Evolutionary conservation across 92 coral and sea anemone genomes (phyloP).

Genomic region (Porites cylindrica): DNA sequence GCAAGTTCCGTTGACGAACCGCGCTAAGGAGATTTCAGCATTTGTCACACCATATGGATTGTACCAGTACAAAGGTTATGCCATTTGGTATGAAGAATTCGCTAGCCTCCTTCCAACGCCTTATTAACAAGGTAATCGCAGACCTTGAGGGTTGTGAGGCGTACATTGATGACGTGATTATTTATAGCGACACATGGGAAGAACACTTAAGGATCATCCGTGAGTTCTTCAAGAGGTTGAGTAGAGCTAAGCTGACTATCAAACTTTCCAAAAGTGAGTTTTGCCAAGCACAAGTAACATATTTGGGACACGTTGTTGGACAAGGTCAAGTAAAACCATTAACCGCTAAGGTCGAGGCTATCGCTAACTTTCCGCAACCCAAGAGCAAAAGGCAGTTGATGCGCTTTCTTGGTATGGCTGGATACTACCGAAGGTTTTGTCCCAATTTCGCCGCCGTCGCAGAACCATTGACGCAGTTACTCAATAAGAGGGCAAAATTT

Average conservation of each 20-base stretch:
- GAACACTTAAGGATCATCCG: conserved; percentile 54
- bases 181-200: conserved; percentile 56
- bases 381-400: conserved; percentile 43
- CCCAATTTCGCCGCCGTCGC: conserved; percentile 48
- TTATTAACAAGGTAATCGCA: conserved; percentile 12
- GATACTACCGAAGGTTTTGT: conserved; percentile 66
- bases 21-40: conserved; percentile 63
- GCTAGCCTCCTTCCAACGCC: conserved; percentile 39
- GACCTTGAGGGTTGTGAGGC: conserved; percentile 44
- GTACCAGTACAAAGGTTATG: conserved; percentile 61
- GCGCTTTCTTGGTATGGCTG: conserved; percentile 77
- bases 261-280: conserved; percentile 45
- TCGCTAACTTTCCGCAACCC: conserved; percentile 32
- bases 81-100: conserved; percentile 63
- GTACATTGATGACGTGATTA: conserved; percentile 70
- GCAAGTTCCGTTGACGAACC: conserved; percentile 67
- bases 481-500: conserved; percentile 42
- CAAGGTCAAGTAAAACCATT: neutral
- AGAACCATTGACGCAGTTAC: conserved; percentile 35
- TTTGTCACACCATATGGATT: conserved; percentile 60
- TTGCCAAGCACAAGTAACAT: conserved; percentile 35
- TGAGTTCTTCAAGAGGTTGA: conserved; percentile 26
- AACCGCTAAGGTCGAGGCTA: neutral
- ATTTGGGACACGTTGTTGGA: conserved; percentile 47
- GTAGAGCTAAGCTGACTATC: conserved; percentile 36